Conservation (phyloP, 2,113 vertebrate genomes). For the Psettodes erumei region DNA sequence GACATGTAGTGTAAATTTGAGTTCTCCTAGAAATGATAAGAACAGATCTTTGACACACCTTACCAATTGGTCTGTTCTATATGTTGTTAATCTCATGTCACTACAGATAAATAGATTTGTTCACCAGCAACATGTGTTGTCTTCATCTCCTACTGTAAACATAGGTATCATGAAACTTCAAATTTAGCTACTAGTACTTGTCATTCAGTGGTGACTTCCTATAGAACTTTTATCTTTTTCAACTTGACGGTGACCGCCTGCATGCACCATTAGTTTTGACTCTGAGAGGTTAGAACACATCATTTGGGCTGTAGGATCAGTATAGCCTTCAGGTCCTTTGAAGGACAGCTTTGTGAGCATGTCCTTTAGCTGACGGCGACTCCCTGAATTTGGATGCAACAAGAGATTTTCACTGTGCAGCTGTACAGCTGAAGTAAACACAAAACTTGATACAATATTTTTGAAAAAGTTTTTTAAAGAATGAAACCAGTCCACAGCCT, state of each 20-base stretch:
- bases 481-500: background rate
- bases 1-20: background rate
- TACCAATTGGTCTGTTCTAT: background rate
- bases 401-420: background rate
- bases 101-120: background rate
- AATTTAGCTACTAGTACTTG: background rate
- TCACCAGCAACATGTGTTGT: background rate
- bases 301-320: slow-evolving; percentile 14
- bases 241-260: background rate
- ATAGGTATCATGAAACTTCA: background rate
- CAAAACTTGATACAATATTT: background rate
- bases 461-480: background rate
- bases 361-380: slow-evolving; percentile 14
- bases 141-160: background rate
- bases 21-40: background rate
- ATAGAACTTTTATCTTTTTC: slow-evolving; percentile 18
- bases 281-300: slow-evolving; percentile 2
- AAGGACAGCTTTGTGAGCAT: slow-evolving; percentile 26
- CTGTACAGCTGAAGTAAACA: background rate
- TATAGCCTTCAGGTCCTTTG: slow-evolving; percentile 16
- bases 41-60: background rate
- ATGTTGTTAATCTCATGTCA: background rate
- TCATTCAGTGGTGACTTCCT: slow-evolving; percentile 1
- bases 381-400: background rate
- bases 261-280: slow-evolving; percentile 33